These are phyloP conservation scores for Drosophila histrio DNA, from an alignment of 2,888 invertebrate genomes.

Conservation along the genomic window DNA sequence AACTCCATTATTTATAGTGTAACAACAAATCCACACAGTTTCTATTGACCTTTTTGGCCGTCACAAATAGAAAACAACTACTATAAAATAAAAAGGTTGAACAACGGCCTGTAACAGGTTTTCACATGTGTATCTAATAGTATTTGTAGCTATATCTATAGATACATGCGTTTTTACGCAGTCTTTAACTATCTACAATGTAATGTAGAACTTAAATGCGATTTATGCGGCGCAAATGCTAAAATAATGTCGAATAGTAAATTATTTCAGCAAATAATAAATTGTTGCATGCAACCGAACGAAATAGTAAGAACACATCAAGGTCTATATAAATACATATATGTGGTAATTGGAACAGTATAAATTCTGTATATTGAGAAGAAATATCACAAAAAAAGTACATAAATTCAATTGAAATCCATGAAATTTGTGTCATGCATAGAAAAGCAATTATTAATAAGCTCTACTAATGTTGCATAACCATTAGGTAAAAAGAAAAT, in stretches of 20 bases:
- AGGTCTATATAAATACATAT: not conserved
- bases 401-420: not conserved
- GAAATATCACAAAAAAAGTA: not conserved
- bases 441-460: too few relatives aligned
- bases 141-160: slow-evolving; percentile 2
- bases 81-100: slow-evolving; percentile 16
- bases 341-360: not conserved
- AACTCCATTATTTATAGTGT: slow-evolving; percentile 17
- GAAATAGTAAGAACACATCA: slow-evolving; percentile 7
- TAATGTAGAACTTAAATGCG: not conserved
- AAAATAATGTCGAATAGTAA: not conserved
- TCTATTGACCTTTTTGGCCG: slow-evolving; percentile 20
- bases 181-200: not conserved
- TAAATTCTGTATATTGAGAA: not conserved
- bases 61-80: not conserved
- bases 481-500: too few relatives aligned
- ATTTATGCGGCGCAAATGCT: slow-evolving; percentile 29
- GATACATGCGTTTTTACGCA: slow-evolving; percentile 21
- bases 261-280: slow-evolving; percentile 1
- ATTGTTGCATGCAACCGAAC: slow-evolving; percentile 5
- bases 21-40: not conserved
- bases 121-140: slow-evolving; percentile 7
- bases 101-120: slow-evolving; percentile 34
- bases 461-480: too few relatives aligned
- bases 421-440: not conserved